Percentiles rank a stretch among this genome's conserved stretches.
Conservation (phyloP, 2,797 vertebrate genomes). For the Sphenopsis melanotis region DNA sequence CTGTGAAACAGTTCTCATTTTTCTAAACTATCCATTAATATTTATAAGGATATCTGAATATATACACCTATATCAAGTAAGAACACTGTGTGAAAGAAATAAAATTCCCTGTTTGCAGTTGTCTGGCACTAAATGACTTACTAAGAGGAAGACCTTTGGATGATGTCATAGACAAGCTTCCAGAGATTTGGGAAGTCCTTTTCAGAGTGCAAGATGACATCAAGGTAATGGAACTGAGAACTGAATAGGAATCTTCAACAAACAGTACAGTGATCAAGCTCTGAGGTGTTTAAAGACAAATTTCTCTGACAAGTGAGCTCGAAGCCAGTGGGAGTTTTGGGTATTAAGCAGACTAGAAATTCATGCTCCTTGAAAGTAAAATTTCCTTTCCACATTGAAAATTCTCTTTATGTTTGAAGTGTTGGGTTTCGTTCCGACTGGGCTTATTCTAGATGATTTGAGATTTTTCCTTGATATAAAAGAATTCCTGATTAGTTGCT, state of each 20-base stretch:
- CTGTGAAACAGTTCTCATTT: background rate
- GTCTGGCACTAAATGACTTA: constrained; percentile 92
- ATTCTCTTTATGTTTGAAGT: background rate
- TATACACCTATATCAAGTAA: background rate
- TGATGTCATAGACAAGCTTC: constrained; percentile 89
- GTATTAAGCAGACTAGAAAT: background rate
- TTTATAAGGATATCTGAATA: background rate
- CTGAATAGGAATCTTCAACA: background rate
- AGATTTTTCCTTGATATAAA: background rate
- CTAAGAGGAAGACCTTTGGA: constrained; percentile 90
- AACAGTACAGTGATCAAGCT: background rate
- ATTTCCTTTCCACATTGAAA: background rate
- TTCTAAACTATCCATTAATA: background rate
- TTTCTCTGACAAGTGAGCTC: background rate
- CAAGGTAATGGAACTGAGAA: constrained; percentile 79
- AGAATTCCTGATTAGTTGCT: background rate
- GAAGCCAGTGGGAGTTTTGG: background rate
- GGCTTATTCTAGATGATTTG: background rate
- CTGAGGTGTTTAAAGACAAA: background rate
- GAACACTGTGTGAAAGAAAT: background rate
- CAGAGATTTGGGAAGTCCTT: constrained; percentile 96
- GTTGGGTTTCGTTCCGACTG: background rate
- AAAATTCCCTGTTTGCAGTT: constrained; percentile 77
- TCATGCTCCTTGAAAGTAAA: background rate
- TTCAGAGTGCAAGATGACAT: constrained; percentile 98